Evolutionary conservation across 2,888 invertebrate genomes (phyloP).

Genomic region (Ochropleura plecta): DNA sequence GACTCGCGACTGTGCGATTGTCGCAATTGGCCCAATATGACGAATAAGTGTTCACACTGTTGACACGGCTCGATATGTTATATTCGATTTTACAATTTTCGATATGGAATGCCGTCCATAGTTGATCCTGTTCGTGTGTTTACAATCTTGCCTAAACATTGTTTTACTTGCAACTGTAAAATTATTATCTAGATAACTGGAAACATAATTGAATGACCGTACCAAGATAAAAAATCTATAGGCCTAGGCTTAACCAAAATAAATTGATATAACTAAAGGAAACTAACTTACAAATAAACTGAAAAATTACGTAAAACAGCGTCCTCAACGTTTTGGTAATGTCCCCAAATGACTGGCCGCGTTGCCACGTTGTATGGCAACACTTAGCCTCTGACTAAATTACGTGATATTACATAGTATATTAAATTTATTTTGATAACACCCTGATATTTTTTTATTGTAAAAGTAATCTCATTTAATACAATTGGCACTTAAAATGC

Average conservation of each 20-base stretch:
- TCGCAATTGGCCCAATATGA: slow-evolving; percentile 62
- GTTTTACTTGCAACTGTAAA: background rate
- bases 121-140: background rate
- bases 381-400: no score
- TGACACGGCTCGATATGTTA: slow-evolving; percentile 25
- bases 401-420: background rate
- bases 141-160: background rate
- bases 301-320: no score
- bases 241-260: no score
- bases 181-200: background rate
- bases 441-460: background rate
- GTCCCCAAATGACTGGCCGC: no score
- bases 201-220: background rate
- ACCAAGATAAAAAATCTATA: background rate
- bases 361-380: no score
- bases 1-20: slow-evolving; percentile 51
- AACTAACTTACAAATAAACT: no score
- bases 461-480: no score
- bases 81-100: slow-evolving; percentile 11
- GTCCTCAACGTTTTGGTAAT: no score
- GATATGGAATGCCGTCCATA: background rate
- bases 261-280: no score
- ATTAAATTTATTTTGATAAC: background rate
- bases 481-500: background rate
- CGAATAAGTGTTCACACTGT: slow-evolving; percentile 49